These are phyloP conservation scores for Villa cingulata DNA, from an alignment of 2,888 invertebrate genomes.

Conservation along the genomic window DNA sequence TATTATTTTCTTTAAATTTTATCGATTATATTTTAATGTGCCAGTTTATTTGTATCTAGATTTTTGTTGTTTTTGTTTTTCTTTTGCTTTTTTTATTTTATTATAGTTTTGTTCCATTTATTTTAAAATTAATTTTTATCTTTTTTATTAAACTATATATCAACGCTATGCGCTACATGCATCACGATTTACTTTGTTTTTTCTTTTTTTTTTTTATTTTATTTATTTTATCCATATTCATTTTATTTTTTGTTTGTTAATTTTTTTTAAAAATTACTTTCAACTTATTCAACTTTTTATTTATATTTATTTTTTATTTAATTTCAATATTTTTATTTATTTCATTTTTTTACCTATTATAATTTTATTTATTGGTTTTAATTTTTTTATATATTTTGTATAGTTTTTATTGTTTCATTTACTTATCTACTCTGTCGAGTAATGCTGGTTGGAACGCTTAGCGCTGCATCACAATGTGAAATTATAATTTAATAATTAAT, in stretches of 20 bases:
- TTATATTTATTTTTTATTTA: background rate
- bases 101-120: background rate
- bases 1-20: no score
- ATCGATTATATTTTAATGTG: no score
- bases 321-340: background rate
- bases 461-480: slow-evolving; percentile 8
- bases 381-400: background rate
- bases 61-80: no score
- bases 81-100: no score
- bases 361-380: background rate
- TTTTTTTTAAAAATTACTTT: no score
- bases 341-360: background rate
- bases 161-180: background rate
- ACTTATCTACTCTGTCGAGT: slow-evolving; percentile 4
- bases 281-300: background rate
- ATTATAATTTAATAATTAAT: no score
- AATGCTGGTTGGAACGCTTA: slow-evolving; percentile 9
- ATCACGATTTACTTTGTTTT: background rate
- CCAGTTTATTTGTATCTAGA: no score
- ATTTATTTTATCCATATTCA: background rate
- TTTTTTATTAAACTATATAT: background rate
- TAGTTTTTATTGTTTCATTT: background rate
- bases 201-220: background rate
- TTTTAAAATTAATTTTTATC: background rate
- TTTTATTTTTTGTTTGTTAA: background rate